A percentile compares a stretch with the other conserved stretches of the same genome.
These are phyloP conservation scores for Cheilosia impressa DNA, from an alignment of 2,888 invertebrate species.

Conservation along the genomic window DNA sequence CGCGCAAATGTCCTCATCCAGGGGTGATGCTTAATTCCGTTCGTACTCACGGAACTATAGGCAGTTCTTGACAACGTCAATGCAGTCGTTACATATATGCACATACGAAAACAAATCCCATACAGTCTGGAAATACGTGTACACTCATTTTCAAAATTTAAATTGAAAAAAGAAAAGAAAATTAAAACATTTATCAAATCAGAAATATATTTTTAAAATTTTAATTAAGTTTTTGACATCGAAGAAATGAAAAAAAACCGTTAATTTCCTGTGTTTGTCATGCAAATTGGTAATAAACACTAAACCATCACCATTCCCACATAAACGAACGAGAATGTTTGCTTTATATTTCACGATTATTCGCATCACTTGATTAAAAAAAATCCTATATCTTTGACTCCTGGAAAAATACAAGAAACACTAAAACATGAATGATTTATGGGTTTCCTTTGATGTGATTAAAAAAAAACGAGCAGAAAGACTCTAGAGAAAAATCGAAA, in stretches of 20 bases:
- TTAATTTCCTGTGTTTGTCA: constrained; percentile 50
- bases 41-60: no score
- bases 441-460: constrained; percentile 62
- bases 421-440: constrained; percentile 54
- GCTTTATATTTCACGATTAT: constrained; percentile 2
- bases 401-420: constrained; percentile 33
- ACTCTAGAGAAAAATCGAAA: constrained; percentile 30
- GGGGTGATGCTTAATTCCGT: no score
- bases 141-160: background rate
- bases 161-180: background rate
- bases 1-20: no score
- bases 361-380: constrained; percentile 2
- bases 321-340: background rate
- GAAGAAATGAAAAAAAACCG: constrained; percentile 10
- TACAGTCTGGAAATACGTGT: constrained; percentile 16
- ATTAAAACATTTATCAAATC: constrained; percentile 24
- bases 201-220: constrained; percentile 28
- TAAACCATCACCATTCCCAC: constrained; percentile 23
- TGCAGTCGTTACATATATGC: no score
- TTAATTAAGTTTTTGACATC: constrained; percentile 34
- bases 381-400: background rate
- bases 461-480: constrained; percentile 27
- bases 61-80: no score
- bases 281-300: constrained; percentile 35
- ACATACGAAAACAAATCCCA: background rate